phyloP scores from a whole-genome alignment of 2,113 vertebrate genomes.

The Megaptera novaeangliae region DNA sequence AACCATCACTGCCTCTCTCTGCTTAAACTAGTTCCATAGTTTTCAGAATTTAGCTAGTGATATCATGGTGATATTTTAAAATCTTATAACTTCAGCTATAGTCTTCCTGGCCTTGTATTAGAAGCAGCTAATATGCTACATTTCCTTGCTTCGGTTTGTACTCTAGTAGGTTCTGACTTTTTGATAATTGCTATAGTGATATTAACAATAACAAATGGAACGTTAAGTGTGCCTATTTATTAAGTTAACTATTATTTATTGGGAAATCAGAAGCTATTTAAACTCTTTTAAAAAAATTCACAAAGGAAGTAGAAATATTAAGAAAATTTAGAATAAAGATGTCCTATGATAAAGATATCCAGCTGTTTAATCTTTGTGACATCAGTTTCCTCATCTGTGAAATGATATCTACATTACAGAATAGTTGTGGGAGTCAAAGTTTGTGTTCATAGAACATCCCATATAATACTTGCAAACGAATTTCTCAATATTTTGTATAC shows the following conservation, averaged over 20 bases:
- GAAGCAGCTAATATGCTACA: neutral
- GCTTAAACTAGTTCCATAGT: neutral
- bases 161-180: neutral
- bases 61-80: neutral
- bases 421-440: neutral
- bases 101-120: neutral
- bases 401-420: neutral
- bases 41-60: neutral
- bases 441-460: neutral
- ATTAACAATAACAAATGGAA: neutral
- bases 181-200: slow-evolving; percentile 10
- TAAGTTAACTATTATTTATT: neutral
- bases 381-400: neutral
- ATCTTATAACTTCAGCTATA: neutral
- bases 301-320: neutral
- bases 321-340: neutral
- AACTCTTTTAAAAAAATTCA: neutral
- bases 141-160: neutral
- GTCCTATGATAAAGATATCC: neutral
- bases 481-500: neutral
- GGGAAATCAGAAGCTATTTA: neutral
- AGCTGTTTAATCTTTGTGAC: slow-evolving; percentile 10
- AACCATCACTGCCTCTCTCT: neutral
- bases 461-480: neutral
- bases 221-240: neutral